These are phyloP conservation scores for Odocoileus hemionus DNA, from an alignment of 2,113 vertebrate species.

Conservation along the genomic window DNA sequence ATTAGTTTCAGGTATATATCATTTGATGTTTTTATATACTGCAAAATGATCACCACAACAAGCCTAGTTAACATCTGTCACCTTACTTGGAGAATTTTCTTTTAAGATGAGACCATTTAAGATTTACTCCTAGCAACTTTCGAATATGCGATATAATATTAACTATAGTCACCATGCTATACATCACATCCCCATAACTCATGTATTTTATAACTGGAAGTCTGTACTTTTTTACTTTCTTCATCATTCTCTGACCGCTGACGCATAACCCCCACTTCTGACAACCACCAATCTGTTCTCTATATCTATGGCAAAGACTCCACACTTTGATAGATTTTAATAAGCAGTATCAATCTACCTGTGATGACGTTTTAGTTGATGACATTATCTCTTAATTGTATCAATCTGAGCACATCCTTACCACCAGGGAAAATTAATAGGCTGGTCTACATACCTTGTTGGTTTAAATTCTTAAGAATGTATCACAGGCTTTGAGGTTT, in stretches of 20 bases:
- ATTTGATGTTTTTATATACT: not conserved
- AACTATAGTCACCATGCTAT: not conserved
- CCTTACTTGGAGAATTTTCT: not conserved
- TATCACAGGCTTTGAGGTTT: slow-evolving; percentile 76
- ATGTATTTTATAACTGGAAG: not conserved
- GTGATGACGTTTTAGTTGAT: slow-evolving; percentile 59
- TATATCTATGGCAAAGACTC: slow-evolving; percentile 28
- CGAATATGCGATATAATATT: not conserved
- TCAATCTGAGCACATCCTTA: slow-evolving; percentile 59
- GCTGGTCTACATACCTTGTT: slow-evolving; percentile 51
- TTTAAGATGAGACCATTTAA: not conserved
- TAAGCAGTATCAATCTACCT: slow-evolving; percentile 49
- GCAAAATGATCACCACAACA: not conserved
- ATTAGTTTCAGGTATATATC: not conserved
- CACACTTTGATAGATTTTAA: slow-evolving; percentile 38
- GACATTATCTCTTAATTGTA: slow-evolving; percentile 68
- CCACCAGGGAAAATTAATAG: slow-evolving; percentile 55
- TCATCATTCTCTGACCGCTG: not conserved
- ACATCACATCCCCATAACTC: not conserved
- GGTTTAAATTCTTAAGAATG: slow-evolving; percentile 74
- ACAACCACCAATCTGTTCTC: not conserved
- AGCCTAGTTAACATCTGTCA: not conserved
- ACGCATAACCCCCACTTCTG: not conserved
- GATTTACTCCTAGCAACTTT: not conserved
- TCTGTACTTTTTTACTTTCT: not conserved